Percentiles rank a stretch among this genome's conserved stretches.
These are phyloP conservation scores for Cygnus buccinator DNA, from an alignment of 2,113 vertebrate species.

Conservation along the genomic window DNA sequence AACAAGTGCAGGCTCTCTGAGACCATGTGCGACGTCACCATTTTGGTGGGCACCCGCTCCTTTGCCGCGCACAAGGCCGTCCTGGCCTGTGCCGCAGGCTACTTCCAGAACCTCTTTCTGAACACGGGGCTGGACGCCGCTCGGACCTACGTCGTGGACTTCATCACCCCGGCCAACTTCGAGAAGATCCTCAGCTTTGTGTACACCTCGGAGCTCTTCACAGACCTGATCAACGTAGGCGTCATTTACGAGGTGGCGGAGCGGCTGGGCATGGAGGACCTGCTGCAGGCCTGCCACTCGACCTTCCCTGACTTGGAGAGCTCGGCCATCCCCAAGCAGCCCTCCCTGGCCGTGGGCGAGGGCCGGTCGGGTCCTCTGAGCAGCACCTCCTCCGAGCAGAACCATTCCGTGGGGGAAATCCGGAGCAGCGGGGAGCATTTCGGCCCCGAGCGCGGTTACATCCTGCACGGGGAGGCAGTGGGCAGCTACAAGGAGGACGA, in stretches of 20 bases:
- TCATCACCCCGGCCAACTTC: slow-evolving; percentile 91
- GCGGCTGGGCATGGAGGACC: slow-evolving; percentile 87
- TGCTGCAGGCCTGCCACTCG: slow-evolving; percentile 90
- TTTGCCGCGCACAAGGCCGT: slow-evolving; percentile 92
- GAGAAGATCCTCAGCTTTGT: slow-evolving; percentile 96
- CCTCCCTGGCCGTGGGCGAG: slow-evolving; percentile 59
- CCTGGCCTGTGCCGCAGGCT: slow-evolving; percentile 88
- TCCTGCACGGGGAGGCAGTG: slow-evolving; percentile 54
- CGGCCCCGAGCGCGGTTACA: slow-evolving; percentile 69
- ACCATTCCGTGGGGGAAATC: slow-evolving; percentile 65
- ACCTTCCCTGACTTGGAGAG: slow-evolving; percentile 93
- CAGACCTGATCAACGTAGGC: slow-evolving; percentile 92
- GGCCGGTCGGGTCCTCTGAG: slow-evolving; percentile 35
- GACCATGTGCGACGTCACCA: slow-evolving; percentile 92
- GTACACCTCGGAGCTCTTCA: slow-evolving; percentile 93
- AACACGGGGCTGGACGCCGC: slow-evolving; percentile 75
- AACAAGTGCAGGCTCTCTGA: slow-evolving; percentile 91
- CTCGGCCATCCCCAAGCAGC: slow-evolving; percentile 72
- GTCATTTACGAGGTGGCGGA: slow-evolving; percentile 95
- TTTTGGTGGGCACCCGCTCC: slow-evolving; percentile 89
- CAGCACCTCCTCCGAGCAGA: slow-evolving; percentile 65
- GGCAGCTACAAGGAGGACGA: slow-evolving; percentile 77
- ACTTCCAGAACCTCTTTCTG: slow-evolving; percentile 92
- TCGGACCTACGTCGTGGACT: slow-evolving; percentile 89
- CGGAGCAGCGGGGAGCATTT: slow-evolving; percentile 58